phyloP scores from a whole-genome alignment of 2,113 vertebrate species.

The Rynchops niger region DNA sequence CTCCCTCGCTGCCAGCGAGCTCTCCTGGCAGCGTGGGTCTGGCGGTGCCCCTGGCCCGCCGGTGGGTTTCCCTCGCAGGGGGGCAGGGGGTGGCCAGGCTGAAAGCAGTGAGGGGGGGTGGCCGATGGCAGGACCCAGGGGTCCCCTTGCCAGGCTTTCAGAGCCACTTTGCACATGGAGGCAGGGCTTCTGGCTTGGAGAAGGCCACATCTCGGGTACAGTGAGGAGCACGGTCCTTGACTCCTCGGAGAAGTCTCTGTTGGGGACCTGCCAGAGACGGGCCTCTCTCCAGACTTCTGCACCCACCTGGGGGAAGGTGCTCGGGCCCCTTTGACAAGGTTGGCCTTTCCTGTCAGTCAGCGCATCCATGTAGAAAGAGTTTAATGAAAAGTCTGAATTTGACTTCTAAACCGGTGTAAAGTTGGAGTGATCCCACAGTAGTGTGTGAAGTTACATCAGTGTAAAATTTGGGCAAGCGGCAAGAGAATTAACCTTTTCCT shows the following conservation, averaged over 20 bases:
- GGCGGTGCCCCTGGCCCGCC: not conserved
- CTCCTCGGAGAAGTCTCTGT: not conserved
- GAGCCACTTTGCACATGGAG: rapidly evolving
- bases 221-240: rapidly evolving
- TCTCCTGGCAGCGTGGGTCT: not conserved
- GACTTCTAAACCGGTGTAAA: rapidly evolving
- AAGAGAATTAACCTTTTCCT: not conserved
- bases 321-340: not conserved
- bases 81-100: not conserved
- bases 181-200: not conserved
- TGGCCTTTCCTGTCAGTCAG: not conserved
- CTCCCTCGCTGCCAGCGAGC: too few relatives aligned
- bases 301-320: not conserved
- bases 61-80: not conserved
- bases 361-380: rapidly evolving
- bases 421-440: not conserved
- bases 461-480: not conserved
- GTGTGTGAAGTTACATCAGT: not conserved
- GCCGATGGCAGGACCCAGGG: not conserved
- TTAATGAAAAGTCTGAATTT: not conserved
- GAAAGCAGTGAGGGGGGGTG: not conserved
- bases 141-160: rapidly evolving
- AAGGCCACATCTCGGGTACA: rapidly evolving
- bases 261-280: not conserved
- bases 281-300: not conserved